Evolutionary conservation across 2,888 invertebrate genomes (phyloP), one percentile per base, ranked within the genome.

Genomic region (Eupithecia subfuscata): DNA sequence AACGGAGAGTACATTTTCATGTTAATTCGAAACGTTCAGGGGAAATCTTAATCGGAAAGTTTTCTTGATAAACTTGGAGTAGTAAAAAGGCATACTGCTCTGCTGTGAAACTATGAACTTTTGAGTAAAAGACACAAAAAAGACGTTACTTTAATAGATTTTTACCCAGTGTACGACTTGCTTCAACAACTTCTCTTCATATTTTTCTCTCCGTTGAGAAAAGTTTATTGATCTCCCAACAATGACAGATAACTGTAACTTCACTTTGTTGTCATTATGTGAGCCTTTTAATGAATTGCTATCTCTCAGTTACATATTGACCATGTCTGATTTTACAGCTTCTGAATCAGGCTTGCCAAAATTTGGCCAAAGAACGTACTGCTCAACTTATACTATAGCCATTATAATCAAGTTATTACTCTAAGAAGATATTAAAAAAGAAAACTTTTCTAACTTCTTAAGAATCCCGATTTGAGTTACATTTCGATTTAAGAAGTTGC

Each of bases 401-500:
- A 64, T 9, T 22, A 63, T 14, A 18, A 30, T 37, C 14, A 56
- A 22, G 7, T 56, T 34, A 69, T 70, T 68, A 65, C 71, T 78
- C 74, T 69, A 1, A 52, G 71, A 56, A 77, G 40, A 76, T 75
- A 69, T 69, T 75, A 79, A 79, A 79, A 64, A 80, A 80, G 70
- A 63, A 79, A 82, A 78, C 75, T 79, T 82, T 71, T 73, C 74
- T 75, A 80, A 82, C 78, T 79, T 80, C 76, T 75, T 52, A 75
- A 74, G 81, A 79, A 80, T 82, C 76, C 75, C 80, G 79, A 82
- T 82, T 79, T 79, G 80, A 82, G 84, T 85, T 86, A 86, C 85
- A 87, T 90, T 92, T 88, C 88, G 87, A 90, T 92, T 90, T 87
- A 86, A 85, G 86, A 90, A 91, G 86, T 87, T 81, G 81, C 85